Percentiles rank a stretch among this genome's conserved stretches.
Conservation (phyloP, 2,888 invertebrate genomes). For the Ichneumoninae sp. region DNA sequence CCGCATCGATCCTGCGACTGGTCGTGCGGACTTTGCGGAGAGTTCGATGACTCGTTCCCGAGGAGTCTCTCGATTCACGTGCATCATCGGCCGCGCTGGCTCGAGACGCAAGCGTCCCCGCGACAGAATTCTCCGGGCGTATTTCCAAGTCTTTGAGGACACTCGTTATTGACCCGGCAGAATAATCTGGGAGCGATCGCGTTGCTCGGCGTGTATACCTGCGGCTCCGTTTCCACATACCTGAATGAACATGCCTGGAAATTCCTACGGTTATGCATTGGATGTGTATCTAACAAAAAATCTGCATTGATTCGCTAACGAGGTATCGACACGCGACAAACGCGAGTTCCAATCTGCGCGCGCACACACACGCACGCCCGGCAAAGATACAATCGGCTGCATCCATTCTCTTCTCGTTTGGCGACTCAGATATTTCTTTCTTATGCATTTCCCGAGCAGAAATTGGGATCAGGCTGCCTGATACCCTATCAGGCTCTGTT, state of each 20-base stretch:
- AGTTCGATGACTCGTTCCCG: slow-evolving; percentile 59
- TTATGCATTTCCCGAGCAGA: slow-evolving; percentile 8
- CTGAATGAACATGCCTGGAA: not conserved
- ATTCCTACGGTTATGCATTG: slow-evolving; percentile 5
- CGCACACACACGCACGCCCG: not conserved
- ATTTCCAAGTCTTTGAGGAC: slow-evolving; percentile 62
- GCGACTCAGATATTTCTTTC: slow-evolving; percentile 23
- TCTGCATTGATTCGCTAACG: slow-evolving; percentile 27
- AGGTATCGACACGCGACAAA: slow-evolving; percentile 53
- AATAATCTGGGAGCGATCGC: slow-evolving; percentile 33
- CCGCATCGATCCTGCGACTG: not conserved
- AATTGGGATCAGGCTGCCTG: no score
- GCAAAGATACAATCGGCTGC: slow-evolving; percentile 12
- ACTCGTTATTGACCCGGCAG: slow-evolving; percentile 32
- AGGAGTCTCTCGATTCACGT: slow-evolving; percentile 46
- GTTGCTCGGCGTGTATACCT: not conserved
- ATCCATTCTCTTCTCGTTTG: slow-evolving; percentile 37
- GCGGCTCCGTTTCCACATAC: slow-evolving; percentile 2
- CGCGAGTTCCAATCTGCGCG: slow-evolving; percentile 36
- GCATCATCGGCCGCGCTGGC: slow-evolving; percentile 14
- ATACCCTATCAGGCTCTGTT: no score
- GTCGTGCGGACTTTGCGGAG: not conserved
- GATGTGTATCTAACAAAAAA: slow-evolving; percentile 33
- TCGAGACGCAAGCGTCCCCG: slow-evolving; percentile 32
- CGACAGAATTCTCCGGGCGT: slow-evolving; percentile 59